Percentiles rank a stretch among this genome's conserved stretches.
phyloP scores from a whole-genome alignment of 2,888 invertebrate genomes.

The Heteropelma amictum region DNA sequence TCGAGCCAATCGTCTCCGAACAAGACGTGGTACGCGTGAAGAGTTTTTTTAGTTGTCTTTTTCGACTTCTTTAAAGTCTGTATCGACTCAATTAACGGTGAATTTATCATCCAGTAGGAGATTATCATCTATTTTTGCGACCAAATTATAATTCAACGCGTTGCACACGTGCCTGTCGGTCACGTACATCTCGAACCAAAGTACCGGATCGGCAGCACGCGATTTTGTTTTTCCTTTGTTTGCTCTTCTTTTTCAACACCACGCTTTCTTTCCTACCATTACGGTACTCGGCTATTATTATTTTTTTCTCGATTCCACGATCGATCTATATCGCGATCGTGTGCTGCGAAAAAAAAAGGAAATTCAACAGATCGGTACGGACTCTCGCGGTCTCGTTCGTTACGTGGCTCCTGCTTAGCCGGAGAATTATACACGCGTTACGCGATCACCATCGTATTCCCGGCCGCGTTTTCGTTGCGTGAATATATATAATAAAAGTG shows the following conservation, averaged over 20 bases:
- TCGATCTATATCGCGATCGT: slow-evolving; percentile 49
- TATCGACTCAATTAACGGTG: not conserved
- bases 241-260: not conserved
- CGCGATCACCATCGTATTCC: slow-evolving; percentile 42
- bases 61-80: not conserved
- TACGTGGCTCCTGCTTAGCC: slow-evolving; percentile 35
- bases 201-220: slow-evolving; percentile 7
- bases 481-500: slow-evolving; percentile 5
- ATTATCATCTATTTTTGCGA: not conserved
- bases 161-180: not conserved
- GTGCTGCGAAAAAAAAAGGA: not conserved
- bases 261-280: slow-evolving; percentile 21
- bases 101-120: not conserved
- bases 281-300: slow-evolving; percentile 1
- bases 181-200: slow-evolving; percentile 25
- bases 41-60: too few species aligned
- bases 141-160: not conserved
- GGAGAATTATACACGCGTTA: slow-evolving; percentile 39
- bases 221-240: slow-evolving; percentile 14
- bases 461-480: slow-evolving; percentile 41
- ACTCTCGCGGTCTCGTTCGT: slow-evolving; percentile 36
- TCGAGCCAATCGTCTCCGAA: too few species aligned
- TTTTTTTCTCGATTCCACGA: slow-evolving; percentile 22
- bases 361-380: slow-evolving; percentile 20
- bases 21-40: too few species aligned